These are phyloP conservation scores for Tyrannus savana DNA, from an alignment of 2,113 vertebrate species.

Conservation along the genomic window DNA sequence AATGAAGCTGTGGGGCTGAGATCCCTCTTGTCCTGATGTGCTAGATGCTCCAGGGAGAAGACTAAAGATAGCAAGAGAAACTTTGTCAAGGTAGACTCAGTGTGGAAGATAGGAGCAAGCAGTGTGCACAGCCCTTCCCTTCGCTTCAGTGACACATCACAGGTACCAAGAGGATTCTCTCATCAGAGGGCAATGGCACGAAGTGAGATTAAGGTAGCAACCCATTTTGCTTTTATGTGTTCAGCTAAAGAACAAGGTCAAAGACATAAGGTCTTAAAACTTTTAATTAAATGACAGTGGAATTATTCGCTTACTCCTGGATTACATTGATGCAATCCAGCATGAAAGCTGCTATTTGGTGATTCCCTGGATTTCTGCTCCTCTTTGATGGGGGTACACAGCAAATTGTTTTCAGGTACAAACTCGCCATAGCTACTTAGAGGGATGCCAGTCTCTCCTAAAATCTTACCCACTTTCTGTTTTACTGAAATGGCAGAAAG, in stretches of 20 bases:
- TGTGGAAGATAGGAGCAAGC: not conserved
- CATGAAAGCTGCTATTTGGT: not conserved
- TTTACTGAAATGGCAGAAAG: not conserved
- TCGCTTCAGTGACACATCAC: constrained; percentile 77
- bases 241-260: constrained; percentile 63
- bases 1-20: constrained; percentile 55
- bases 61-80: constrained; percentile 64
- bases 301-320: constrained; percentile 36
- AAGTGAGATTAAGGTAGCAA: constrained; percentile 49
- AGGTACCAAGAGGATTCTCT: constrained; percentile 76
- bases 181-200: constrained; percentile 7
- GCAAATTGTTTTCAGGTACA: not conserved
- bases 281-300: constrained; percentile 54
- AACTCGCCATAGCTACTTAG: not conserved
- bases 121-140: constrained; percentile 60
- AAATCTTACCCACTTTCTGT: not conserved
- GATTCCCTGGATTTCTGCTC: constrained; percentile 6
- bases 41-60: constrained; percentile 69
- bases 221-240: constrained; percentile 43
- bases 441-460: not conserved
- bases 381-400: not conserved
- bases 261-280: constrained; percentile 56
- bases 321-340: not conserved
- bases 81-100: constrained; percentile 44
- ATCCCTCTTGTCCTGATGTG: constrained; percentile 73